Evolutionary conservation across 2,113 vertebrate species (phyloP).

Genomic region (Ibidorhyncha struthersii): DNA sequence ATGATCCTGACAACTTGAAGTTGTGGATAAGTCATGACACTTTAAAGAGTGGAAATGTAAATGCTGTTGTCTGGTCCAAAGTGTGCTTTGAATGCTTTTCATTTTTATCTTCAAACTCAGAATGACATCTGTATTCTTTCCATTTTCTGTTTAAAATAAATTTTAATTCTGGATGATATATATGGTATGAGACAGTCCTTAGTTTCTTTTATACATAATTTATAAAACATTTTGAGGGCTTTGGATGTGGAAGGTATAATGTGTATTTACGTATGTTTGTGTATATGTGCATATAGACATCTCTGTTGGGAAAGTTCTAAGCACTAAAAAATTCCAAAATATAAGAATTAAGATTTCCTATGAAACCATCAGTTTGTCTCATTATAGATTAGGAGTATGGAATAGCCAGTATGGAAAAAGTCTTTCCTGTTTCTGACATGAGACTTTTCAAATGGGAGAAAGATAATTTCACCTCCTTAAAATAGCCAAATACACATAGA

Average conservation of each 20-base stretch:
- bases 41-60: not conserved
- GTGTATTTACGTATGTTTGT: not conserved
- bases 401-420: not conserved
- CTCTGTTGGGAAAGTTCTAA: not conserved
- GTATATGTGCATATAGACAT: rapidly evolving
- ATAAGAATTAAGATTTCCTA: not conserved
- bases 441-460: not conserved
- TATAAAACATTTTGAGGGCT: not conserved
- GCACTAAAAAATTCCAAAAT: not conserved
- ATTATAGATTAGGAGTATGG: not conserved
- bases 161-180: not conserved
- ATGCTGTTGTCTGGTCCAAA: not conserved
- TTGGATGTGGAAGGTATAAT: not conserved
- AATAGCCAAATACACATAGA: not conserved
- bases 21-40: not conserved
- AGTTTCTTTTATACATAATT: not conserved
- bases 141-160: not conserved
- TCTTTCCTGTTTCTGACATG: not conserved
- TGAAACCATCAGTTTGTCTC: not conserved
- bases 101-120: not conserved
- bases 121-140: not conserved
- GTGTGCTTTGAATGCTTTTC: not conserved
- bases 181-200: not conserved
- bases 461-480: not conserved
- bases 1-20: not conserved